Conservation (phyloP, 1,140 invertebrate species). For the Olivierus martensii region DNA sequence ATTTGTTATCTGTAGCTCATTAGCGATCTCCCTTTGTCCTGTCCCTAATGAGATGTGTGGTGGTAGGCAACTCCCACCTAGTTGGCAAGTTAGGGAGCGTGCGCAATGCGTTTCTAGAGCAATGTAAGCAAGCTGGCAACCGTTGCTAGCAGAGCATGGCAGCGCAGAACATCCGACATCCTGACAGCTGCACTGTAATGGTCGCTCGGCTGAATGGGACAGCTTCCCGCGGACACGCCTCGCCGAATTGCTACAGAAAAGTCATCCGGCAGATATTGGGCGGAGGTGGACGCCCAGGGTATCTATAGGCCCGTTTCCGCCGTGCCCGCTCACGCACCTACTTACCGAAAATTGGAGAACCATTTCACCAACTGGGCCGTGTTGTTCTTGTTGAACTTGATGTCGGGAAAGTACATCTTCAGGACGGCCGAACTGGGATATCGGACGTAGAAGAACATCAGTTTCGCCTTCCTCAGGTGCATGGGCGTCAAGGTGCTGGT, state of each 20-base stretch:
- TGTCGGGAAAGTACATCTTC: conserved; percentile 99
- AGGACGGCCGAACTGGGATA: conserved; percentile 96
- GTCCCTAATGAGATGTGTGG: no score
- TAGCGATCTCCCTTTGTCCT: no score
- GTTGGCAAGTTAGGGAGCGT: no score
- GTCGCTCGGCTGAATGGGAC: background rate
- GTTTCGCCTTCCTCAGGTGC: conserved; percentile 98
- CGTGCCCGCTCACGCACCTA: conserved; percentile 19
- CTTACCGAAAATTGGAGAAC: conserved; percentile 99
- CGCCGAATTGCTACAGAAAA: conserved; percentile 11
- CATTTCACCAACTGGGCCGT: conserved; percentile 99
- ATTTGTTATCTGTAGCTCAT: no score
- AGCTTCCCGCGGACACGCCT: conserved; percentile 6
- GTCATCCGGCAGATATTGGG: conserved; percentile 9
- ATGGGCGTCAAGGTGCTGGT: conserved; percentile 90
- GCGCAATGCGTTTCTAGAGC: no score
- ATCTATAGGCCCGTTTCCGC: background rate
- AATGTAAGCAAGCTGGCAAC: no score
- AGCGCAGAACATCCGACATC: no score
- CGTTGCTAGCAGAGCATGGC: no score
- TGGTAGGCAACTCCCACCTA: no score
- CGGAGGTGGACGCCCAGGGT: background rate
- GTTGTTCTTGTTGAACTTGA: conserved; percentile 99
- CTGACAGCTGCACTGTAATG: no score
- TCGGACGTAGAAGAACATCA: conserved; percentile 99